Base-by-base conservation (phyloP, 2,113 vertebrate genomes). In the Gavia stellata region DNA sequence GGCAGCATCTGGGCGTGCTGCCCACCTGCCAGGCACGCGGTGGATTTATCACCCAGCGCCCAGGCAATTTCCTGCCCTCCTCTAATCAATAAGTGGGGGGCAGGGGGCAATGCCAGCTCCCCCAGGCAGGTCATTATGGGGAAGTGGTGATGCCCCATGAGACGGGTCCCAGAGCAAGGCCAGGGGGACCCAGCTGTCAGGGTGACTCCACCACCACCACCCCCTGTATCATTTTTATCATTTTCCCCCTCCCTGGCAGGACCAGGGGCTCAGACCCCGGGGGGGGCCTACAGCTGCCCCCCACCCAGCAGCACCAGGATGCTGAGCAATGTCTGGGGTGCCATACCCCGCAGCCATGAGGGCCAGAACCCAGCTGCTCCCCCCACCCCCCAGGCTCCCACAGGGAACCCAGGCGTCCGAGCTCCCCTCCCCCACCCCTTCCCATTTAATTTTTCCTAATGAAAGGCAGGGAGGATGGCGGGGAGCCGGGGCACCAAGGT, bases 371-470 rank as follows among this genome's bases (percentile, higher is more conserved):
- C 1, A 0, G 19, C 75, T 88, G 58, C 52, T 66, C 23, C 26
- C 74, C n/a, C 25, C 13, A 6, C 36, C 9, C 53, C 50, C 40
- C 58, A 92, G 67, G 29, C 40, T 70, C 55, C 45, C 1, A 1
- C 23, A 88, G 45, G 83, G 82, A 95, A 78, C 89, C 44, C 75
- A 95, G 80, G 75, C 82, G 1, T 56, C 44, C 0, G 0, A 36
- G 62, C 36, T 88, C 88, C 96, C 95, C 59, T 94, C 96, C 95
- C 88, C 96, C 96, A 90, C 45, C 31, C 42, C 24, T 88, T 96
- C 94, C 96, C 95, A 72, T 95, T 95, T 96, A 94, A 94, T 97
- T 97, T 97, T 95, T 92, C 92, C 96, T 97, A 97, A 97, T 97
- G 95, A 97, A 97, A 97, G 96, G 92, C 92, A 96, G 88, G 50